phyloP scores from a whole-genome alignment of 1,140 invertebrate genomes.

The Aricia agestis region DNA sequence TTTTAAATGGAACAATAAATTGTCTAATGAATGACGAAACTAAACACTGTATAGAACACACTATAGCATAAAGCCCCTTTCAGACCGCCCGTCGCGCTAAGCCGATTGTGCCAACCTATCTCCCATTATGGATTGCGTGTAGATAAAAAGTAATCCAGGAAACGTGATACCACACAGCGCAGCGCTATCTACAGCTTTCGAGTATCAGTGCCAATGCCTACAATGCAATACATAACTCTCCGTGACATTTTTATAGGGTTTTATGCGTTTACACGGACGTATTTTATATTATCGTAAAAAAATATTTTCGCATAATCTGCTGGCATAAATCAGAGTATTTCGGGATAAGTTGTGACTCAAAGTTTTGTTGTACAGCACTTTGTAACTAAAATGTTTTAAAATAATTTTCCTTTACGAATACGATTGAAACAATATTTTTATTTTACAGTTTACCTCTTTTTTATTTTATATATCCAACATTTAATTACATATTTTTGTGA shows the following conservation, averaged over 20 bases:
- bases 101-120: not conserved
- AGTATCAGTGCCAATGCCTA: not conserved
- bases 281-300: slow-evolving; percentile 4
- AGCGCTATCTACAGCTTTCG: not conserved
- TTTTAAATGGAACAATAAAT: not conserved
- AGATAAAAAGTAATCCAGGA: slow-evolving; percentile 2
- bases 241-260: not conserved
- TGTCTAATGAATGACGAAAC: not conserved
- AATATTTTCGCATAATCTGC: not conserved
- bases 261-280: not conserved
- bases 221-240: slow-evolving; percentile 1
- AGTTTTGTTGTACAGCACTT: not conserved
- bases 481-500: not conserved
- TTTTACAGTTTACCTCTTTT: too few species aligned
- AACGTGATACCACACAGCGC: not conserved
- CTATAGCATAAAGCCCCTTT: not conserved
- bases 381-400: not conserved
- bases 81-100: not conserved
- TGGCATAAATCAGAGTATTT: not conserved
- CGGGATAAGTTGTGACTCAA: not conserved
- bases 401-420: too few species aligned
- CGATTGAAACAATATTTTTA: not conserved
- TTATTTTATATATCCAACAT: too few species aligned
- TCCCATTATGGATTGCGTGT: not conserved
- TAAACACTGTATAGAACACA: not conserved